Conservation (phyloP, 2,888 invertebrate species). For the Diachrysia chrysitis region DNA sequence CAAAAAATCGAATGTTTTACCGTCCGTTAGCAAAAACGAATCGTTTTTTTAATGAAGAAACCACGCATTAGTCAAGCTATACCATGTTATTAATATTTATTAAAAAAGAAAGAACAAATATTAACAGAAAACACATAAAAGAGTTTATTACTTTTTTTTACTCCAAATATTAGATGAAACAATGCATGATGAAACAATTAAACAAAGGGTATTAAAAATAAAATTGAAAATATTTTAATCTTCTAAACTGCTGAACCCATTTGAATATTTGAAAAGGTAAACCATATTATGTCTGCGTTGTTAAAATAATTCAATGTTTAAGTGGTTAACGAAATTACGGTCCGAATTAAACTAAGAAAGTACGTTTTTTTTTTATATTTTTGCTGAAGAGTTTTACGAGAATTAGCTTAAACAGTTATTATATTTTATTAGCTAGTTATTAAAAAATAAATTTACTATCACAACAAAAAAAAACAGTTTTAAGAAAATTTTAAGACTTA, state of each 20-base stretch:
- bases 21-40: no score
- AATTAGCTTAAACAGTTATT: background rate
- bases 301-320: background rate
- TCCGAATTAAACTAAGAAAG: background rate
- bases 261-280: constrained; percentile 11
- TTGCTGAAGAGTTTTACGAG: background rate
- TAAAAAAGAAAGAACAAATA: constrained; percentile 13
- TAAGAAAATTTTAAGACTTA: no score
- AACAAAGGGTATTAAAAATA: constrained; percentile 12
- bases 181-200: no score
- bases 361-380: background rate
- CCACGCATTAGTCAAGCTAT: no score
- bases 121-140: constrained; percentile 15
- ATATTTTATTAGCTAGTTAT: no score
- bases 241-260: constrained; percentile 23
- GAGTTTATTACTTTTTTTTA: constrained; percentile 17
- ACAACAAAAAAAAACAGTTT: no score
- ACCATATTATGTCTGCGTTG: background rate
- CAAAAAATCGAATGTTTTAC: no score
- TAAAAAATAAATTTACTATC: no score
- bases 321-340: constrained; percentile 2
- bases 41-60: no score
- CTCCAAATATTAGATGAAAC: constrained; percentile 21
- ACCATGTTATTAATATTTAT: background rate
- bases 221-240: constrained; percentile 24